Evolutionary conservation across 2,888 invertebrate genomes (phyloP).

Genomic region (Hetaerina titia): DNA sequence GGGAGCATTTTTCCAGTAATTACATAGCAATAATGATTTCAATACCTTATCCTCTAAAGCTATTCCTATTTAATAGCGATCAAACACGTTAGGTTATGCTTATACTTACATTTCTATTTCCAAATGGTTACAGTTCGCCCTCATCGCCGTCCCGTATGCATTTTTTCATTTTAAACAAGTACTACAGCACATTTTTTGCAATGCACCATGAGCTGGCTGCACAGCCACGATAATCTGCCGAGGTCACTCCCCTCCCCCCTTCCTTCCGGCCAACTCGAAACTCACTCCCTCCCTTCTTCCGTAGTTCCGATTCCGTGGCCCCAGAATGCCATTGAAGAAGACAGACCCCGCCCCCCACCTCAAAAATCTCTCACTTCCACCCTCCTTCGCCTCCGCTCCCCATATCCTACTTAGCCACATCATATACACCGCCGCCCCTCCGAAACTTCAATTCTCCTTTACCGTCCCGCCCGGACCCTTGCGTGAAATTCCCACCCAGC

Average conservation of each 20-base stretch:
- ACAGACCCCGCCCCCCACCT: constrained; percentile 14
- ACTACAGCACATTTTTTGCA: no score
- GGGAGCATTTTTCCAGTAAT: no score
- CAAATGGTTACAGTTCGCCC: no score
- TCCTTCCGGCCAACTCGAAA: not conserved
- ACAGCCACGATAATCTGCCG: no score
- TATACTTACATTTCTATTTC: no score
- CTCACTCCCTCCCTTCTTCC: not conserved
- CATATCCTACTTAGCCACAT: constrained; percentile 66
- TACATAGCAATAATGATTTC: no score
- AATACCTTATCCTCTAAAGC: no score
- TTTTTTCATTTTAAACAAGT: no score
- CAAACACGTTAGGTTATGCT: no score
- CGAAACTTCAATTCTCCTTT: constrained; percentile 68
- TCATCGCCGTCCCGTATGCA: no score
- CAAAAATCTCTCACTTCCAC: not conserved
- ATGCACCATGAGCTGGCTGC: no score
- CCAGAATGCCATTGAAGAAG: not conserved
- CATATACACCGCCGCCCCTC: constrained; percentile 51
- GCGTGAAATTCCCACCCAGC: constrained; percentile 68
- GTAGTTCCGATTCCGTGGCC: not conserved
- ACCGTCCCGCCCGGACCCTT: constrained; percentile 62
- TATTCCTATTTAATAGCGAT: no score
- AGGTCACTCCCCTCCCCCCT: not conserved
- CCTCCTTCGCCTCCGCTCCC: constrained; percentile 52